Evolutionary conservation across 2,113 vertebrate genomes (phyloP).

Genomic region (Propithecus coquereli): DNA sequence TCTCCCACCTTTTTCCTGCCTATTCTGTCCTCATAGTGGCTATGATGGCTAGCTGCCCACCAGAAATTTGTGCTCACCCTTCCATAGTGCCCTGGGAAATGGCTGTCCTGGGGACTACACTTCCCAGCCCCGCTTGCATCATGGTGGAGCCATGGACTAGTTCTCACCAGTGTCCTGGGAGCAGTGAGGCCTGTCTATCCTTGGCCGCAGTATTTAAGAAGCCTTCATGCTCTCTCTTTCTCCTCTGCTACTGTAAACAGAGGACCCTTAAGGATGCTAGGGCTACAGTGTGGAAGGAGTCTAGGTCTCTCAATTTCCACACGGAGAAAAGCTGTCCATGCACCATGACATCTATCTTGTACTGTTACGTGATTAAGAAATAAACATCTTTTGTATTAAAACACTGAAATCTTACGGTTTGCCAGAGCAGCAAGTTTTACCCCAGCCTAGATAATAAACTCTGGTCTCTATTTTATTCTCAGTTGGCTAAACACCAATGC

Average conservation of each 20-base stretch:
- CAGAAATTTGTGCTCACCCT: not conserved
- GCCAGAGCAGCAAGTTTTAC: not conserved
- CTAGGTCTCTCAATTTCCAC: not conserved
- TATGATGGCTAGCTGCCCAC: not conserved
- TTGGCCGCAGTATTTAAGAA: not conserved
- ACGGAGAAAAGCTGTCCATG: not conserved
- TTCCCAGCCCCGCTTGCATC: not conserved
- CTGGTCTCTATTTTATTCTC: not conserved
- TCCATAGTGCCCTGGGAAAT: not conserved
- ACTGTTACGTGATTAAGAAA: not conserved
- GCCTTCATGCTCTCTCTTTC: not conserved
- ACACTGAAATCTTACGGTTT: not conserved
- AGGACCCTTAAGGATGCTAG: not conserved
- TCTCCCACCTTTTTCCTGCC: not conserved
- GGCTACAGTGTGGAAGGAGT: not conserved
- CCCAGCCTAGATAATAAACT: not conserved
- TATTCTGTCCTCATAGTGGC: not conserved
- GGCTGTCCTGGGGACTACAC: not conserved
- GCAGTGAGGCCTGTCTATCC: not conserved
- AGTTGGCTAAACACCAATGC: not conserved
- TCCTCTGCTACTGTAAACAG: not conserved
- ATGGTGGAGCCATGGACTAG: not conserved
- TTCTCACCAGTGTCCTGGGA: not conserved
- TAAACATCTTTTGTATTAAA: not conserved
- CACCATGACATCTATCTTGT: not conserved